Percentiles rank a stretch among this genome's conserved stretches.
These are phyloP conservation scores for Drosophila trapezifrons DNA, from an alignment of 1,140 invertebrate genomes.

Conservation along the genomic window DNA sequence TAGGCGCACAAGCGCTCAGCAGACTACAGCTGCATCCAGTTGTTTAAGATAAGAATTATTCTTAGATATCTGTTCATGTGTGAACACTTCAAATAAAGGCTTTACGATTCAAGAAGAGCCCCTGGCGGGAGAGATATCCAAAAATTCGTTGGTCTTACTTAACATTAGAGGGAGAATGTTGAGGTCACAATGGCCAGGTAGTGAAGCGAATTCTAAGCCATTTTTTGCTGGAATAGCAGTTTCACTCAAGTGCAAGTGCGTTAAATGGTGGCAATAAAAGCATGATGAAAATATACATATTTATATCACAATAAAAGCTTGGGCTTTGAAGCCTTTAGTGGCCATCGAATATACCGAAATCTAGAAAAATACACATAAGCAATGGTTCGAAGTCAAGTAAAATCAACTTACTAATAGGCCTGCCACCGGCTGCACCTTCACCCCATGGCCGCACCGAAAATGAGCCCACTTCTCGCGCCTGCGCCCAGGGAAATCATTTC, in stretches of 20 bases:
- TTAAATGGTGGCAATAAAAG: no score
- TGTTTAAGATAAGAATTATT: no score
- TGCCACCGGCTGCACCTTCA: conserved; percentile 10
- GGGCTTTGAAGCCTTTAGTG: no score
- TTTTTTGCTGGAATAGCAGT: no score
- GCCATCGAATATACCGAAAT: background rate
- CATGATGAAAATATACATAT: no score
- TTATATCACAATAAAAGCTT: background rate
- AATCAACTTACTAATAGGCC: background rate
- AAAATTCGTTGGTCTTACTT: background rate
- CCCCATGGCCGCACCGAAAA: background rate
- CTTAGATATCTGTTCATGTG: no score
- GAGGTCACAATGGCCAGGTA: conserved; percentile 12
- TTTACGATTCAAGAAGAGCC: no score
- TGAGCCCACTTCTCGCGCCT: conserved; percentile 43
- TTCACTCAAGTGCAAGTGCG: no score
- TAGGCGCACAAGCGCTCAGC: no score
- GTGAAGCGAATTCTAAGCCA: background rate
- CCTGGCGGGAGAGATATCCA: no score
- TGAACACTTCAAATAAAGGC: no score
- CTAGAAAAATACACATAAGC: background rate
- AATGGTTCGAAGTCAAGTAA: conserved; percentile 3
- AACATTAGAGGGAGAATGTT: conserved; percentile 11
- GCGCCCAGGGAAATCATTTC: conserved; percentile 35
- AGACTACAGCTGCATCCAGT: no score